Evolutionary conservation across 2,797 vertebrate species (phyloP).

Genomic region (Periparus ater): DNA sequence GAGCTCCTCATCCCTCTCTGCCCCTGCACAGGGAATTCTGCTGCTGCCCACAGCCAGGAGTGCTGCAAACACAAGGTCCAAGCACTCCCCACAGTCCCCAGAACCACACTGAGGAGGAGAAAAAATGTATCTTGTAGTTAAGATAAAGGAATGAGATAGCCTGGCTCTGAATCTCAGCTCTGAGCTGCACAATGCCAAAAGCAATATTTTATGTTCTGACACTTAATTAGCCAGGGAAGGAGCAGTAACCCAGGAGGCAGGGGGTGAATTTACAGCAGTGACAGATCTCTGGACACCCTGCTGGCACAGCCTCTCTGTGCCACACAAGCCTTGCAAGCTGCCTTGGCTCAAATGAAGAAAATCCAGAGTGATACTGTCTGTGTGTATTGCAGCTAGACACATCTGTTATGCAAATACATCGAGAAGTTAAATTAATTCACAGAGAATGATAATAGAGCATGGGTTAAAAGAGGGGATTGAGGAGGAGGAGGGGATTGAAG

Average conservation of each 20-base stretch:
- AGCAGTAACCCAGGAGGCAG: background rate
- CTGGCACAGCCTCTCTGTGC: background rate
- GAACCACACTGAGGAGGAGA: background rate
- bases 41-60: background rate
- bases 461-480: background rate
- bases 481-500: background rate
- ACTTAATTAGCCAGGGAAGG: background rate
- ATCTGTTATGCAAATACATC: background rate
- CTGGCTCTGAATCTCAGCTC: background rate
- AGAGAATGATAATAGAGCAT: no score
- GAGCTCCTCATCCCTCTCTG: background rate
- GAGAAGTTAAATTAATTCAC: no score
- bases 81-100: background rate
- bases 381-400: background rate
- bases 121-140: background rate
- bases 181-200: background rate
- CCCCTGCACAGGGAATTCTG: background rate
- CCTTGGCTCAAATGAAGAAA: background rate
- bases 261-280: background rate
- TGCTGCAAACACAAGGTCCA: rapidly evolving
- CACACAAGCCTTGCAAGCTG: background rate
- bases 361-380: background rate
- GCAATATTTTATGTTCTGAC: background rate
- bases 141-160: background rate
- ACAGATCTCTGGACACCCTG: background rate